Base-by-base conservation (phyloP, 2,797 vertebrate genomes). In the Champsocephalus gunnari region DNA sequence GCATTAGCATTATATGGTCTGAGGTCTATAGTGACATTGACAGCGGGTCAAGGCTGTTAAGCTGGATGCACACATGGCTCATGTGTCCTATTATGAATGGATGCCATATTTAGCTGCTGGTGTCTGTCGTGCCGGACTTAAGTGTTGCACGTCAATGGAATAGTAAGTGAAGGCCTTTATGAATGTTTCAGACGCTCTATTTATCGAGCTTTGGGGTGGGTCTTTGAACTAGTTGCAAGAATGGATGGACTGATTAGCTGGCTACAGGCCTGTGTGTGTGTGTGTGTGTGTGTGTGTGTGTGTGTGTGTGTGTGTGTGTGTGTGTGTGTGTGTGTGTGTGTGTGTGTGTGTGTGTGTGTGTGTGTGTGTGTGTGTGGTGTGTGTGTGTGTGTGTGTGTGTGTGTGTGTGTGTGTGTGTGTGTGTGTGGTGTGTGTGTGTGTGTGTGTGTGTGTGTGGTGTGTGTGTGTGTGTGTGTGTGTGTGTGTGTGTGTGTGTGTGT, bases 151-250 rank as follows among this genome's bases (percentile, higher is more conserved):
- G 73, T 93, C 92, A 92, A 81, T 88, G 87, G 92, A 93, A 92
- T 89, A 92, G 92, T 89, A 92, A 93, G 90, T 65, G 32, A 83
- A 75, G 88, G 82, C 89, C 83, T 92, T 82, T 84, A 93, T 94
- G 81, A 94, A 94, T 94, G 85, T 94, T 95, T 95, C 87, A 95
- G 80, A 85, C 67, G 74, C 82, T 92, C 90, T 92, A 93, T 94
- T 93, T 94, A 73, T 88, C 89, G 86, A 82, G 84, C 76, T 71
- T 73, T 74, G 79, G 81, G 83, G 66, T 75, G 81, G 77, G 71
- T 89, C 78, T 89, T 75, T 67, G 82, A 85, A 87, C 79, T 74
- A 86, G 60, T 73, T 58, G 51, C 66, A 61, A 64, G 56, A 75
- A 70, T 2, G 10, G 78, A 75, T 81, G 77, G 66, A 72, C 71